Conservation (phyloP, 2,797 vertebrate species). For the Cirrhinus molitorella region DNA sequence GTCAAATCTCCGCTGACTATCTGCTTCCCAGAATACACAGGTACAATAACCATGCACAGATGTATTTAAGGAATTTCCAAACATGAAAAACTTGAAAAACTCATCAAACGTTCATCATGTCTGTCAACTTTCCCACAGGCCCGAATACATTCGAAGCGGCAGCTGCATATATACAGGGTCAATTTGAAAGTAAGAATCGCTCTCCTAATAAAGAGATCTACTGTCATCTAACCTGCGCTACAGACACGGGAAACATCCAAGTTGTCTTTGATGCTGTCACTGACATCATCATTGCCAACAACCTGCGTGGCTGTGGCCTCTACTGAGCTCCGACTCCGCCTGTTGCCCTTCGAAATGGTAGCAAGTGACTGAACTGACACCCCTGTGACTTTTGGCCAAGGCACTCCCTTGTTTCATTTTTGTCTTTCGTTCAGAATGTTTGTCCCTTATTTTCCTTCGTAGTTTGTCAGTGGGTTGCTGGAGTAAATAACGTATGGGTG, state of each 20-base stretch:
- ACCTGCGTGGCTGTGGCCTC: conserved; percentile 98
- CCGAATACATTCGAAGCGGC: conserved; percentile 95
- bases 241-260: conserved; percentile 98
- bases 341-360: conserved; percentile 79
- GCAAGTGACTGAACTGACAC: conserved; percentile 67
- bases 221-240: conserved; percentile 99
- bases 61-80: neutral
- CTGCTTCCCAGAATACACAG: conserved; percentile 94
- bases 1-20: conserved; percentile 87
- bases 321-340: conserved; percentile 85
- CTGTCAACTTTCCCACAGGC: conserved; percentile 76
- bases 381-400: conserved; percentile 43
- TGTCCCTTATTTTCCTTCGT: conserved; percentile 46
- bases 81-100: neutral
- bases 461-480: conserved; percentile 43
- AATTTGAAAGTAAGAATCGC: conserved; percentile 98
- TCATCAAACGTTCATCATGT: neutral
- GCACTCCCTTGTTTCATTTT: conserved; percentile 40
- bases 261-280: conserved; percentile 98
- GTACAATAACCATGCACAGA: conserved; percentile 69
- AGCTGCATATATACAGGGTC: conserved; percentile 95
- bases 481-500: conserved; percentile 33
- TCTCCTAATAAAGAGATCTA: conserved; percentile 99
- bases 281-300: conserved; percentile 99
- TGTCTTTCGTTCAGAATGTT: conserved; percentile 48